Evolutionary conservation across 2,797 vertebrate genomes (phyloP), one percentile per base, ranked within the genome.

Genomic region (Hyperoplus lanceolatus): DNA sequence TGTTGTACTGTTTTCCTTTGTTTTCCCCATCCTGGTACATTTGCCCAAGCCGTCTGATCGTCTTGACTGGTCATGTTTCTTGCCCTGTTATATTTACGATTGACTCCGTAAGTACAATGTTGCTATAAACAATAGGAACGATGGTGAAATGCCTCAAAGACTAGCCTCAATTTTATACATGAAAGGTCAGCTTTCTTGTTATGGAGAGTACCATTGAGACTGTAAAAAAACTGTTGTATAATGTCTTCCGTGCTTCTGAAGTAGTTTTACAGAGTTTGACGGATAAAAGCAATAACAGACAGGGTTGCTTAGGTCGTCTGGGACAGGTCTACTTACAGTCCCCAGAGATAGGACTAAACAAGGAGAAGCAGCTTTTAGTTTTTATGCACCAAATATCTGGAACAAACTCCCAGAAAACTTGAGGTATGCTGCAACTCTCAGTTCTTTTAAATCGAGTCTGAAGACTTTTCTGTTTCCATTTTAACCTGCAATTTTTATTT

Each of bases 241-340:
- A 53, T 11, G 48, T 65, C 48, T 49, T 51, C 48, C 21, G 64
- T 43, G 50, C 11, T 21, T 54, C 36, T 65, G 38, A 53, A 41
- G 11, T 36, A 42, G 39, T 36, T 51, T 51, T 42, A 59, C 39
- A 42, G 39, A 55, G 64, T 55, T 67, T 45, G 51, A 54, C 39
- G 9, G 64, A 68, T 64, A 46, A 68, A 70, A 14, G 21, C 46
- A 29, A 29, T 51, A 7, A 29, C 15, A 18, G 50, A 63, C 42
- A 59, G 15, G 39, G 48, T 29, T 43, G n/a, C 14, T 60, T 14
- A n/a, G 8, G 11, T 73, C 29, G 29, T 29, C 29, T 29, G 29
- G 29, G 29, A 29, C 29, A 29, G 29, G 29, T 29, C 29, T 29
- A 29, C 29, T 29, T 29, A 29, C 29, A 29, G 29, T 29, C 29